Evolutionary conservation across 2,888 invertebrate genomes (phyloP).

Genomic region (Prionchulus punctatus): DNA sequence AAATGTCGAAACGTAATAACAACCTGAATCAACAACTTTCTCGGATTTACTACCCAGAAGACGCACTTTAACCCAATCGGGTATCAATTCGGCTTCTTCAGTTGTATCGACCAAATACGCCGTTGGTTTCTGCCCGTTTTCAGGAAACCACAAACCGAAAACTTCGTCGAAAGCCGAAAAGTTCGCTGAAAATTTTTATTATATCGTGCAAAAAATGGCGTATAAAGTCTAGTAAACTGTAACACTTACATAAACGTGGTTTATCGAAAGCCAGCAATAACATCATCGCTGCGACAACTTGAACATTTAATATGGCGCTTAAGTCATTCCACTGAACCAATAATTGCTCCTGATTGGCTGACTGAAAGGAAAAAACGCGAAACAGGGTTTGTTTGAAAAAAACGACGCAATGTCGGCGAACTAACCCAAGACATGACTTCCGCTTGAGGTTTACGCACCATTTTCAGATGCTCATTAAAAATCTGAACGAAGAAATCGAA

Average conservation of each 20-base stretch:
- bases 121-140: conserved; percentile 43
- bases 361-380: background rate
- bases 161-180: background rate
- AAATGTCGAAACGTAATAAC: background rate
- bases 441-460: no score
- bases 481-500: no score
- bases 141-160: background rate
- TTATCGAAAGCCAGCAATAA: background rate
- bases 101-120: conserved; percentile 61
- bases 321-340: background rate
- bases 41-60: conserved; percentile 65
- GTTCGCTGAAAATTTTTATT: background rate
- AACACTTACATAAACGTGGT: background rate
- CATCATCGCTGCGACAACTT: background rate
- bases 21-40: conserved; percentile 55
- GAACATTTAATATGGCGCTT: background rate
- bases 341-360: background rate
- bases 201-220: background rate
- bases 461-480: no score
- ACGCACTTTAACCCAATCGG: conserved; percentile 77
- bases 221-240: background rate
- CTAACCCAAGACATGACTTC: no score
- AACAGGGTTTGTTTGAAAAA: no score
- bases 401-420: no score
- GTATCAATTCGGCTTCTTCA: conserved; percentile 63